Evolutionary conservation across 2,113 vertebrate genomes (phyloP).

Genomic region (Tautogolabrus adspersus): DNA sequence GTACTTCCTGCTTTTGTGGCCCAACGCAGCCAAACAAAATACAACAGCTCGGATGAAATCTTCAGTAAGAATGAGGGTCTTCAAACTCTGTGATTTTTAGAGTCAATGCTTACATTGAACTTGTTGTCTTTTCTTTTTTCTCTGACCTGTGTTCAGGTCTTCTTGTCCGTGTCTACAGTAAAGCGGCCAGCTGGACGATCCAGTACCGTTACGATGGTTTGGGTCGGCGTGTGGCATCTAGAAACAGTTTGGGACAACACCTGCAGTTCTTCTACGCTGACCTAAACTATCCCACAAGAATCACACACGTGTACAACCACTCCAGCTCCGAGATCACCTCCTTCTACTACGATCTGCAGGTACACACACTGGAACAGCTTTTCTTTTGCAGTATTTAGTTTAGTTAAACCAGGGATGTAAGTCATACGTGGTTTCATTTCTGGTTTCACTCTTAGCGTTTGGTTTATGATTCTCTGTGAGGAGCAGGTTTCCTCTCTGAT

Average conservation of each 20-base stretch:
- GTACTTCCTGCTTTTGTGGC: background rate
- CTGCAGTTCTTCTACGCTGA: slow-evolving; percentile 98
- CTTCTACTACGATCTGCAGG: slow-evolving; percentile 96
- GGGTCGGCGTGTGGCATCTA: slow-evolving; percentile 92
- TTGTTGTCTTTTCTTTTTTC: background rate
- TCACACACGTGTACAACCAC: slow-evolving; percentile 98
- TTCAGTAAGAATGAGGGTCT: too few relatives aligned
- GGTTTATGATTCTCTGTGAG: slow-evolving; percentile 18
- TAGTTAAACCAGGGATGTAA: background rate
- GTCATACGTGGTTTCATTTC: background rate
- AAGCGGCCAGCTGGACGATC: slow-evolving; percentile 96
- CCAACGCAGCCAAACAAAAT: too few relatives aligned
- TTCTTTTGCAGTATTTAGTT: background rate
- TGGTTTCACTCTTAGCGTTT: background rate
- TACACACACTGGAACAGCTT: slow-evolving; percentile 1
- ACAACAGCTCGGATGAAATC: too few relatives aligned
- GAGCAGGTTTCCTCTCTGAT: slow-evolving; percentile 22
- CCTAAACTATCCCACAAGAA: slow-evolving; percentile 95
- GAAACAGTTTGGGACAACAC: slow-evolving; percentile 96
- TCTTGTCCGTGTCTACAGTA: slow-evolving; percentile 95
- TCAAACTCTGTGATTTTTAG: too few relatives aligned
- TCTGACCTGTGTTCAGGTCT: slow-evolving; percentile 77
- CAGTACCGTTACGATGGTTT: slow-evolving; percentile 97
- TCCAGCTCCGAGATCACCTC: slow-evolving; percentile 99
- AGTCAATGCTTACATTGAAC: background rate